Percentiles rank a stretch among this genome's conserved stretches.
Conservation (phyloP, 2,888 invertebrate genomes). For the Crematogaster levior region DNA sequence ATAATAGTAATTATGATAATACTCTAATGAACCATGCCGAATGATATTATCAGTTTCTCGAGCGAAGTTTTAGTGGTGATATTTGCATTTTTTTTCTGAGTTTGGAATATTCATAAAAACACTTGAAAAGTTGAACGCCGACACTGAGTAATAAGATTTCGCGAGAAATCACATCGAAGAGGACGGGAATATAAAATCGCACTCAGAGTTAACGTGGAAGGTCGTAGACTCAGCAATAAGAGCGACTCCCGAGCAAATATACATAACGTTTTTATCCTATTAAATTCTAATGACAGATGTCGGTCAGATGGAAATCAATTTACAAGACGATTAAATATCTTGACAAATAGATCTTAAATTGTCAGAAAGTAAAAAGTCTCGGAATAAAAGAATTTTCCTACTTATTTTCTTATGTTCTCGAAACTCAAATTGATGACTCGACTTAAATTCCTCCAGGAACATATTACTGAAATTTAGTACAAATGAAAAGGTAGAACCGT, state of each 20-base stretch:
- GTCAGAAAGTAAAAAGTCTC: neutral
- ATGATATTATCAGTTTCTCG: constrained; percentile 11
- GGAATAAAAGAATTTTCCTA: neutral
- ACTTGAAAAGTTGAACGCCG: constrained; percentile 3
- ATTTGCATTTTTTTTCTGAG: constrained; percentile 3
- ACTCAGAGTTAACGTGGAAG: constrained; percentile 1
- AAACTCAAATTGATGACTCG: neutral
- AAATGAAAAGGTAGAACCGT: neutral
- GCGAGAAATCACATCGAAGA: constrained; percentile 9
- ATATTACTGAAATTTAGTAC: constrained; percentile 35
- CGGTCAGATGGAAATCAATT: constrained; percentile 17
- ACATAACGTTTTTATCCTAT: constrained; percentile 9
- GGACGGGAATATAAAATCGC: constrained; percentile 39
- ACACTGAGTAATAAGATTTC: constrained; percentile 31
- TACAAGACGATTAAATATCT: constrained; percentile 5
- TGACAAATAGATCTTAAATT: constrained; percentile 20
- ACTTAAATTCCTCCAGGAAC: neutral
- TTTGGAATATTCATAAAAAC: constrained; percentile 37
- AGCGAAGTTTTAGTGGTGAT: neutral
- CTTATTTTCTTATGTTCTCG: neutral
- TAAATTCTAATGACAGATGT: constrained; percentile 7
- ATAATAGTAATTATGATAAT: constrained; percentile 7
- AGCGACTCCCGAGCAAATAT: neutral
- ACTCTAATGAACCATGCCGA: neutral
- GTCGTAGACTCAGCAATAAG: neutral